phyloP scores from a whole-genome alignment of 2,888 invertebrate species.

The Hyposoter dolosus region DNA sequence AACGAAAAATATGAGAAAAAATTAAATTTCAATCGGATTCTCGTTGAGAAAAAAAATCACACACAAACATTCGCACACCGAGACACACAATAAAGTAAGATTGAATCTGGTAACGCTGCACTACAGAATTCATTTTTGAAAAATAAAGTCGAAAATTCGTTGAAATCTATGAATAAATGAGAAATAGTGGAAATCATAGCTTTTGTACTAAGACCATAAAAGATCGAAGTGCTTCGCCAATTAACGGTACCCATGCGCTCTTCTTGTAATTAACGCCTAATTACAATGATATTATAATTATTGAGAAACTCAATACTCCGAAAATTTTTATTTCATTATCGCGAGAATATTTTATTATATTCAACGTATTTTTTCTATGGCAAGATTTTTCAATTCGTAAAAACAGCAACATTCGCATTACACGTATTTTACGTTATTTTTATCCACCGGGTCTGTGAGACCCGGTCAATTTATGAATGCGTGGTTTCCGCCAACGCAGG shows the following conservation, averaged over 20 bases:
- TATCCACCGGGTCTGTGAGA: background rate
- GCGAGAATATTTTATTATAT: background rate
- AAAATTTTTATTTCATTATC: background rate
- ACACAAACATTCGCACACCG: slow-evolving; percentile 10
- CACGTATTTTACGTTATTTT: background rate
- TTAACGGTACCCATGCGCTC: slow-evolving; percentile 40
- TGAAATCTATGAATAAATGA: slow-evolving; percentile 40
- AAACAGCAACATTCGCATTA: background rate
- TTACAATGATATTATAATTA: slow-evolving; percentile 21
- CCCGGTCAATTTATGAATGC: background rate
- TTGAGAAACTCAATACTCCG: background rate
- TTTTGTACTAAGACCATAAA: slow-evolving; percentile 60
- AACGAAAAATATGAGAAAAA: slow-evolving; percentile 20
- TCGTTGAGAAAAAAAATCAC: slow-evolving; percentile 46
- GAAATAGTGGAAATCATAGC: slow-evolving; percentile 55
- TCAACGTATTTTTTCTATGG: background rate
- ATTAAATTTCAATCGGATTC: slow-evolving; percentile 42
- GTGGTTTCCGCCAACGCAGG: background rate
- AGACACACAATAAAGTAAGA: slow-evolving; percentile 17
- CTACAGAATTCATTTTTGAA: slow-evolving; percentile 33
- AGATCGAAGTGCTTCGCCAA: slow-evolving; percentile 58
- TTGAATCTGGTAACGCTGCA: slow-evolving; percentile 14
- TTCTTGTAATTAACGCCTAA: slow-evolving; percentile 33
- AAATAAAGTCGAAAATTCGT: slow-evolving; percentile 13
- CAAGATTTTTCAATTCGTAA: background rate